Evolutionary conservation across 1,140 invertebrate species (phyloP).

Genomic region (Euglossa dilemma): DNA sequence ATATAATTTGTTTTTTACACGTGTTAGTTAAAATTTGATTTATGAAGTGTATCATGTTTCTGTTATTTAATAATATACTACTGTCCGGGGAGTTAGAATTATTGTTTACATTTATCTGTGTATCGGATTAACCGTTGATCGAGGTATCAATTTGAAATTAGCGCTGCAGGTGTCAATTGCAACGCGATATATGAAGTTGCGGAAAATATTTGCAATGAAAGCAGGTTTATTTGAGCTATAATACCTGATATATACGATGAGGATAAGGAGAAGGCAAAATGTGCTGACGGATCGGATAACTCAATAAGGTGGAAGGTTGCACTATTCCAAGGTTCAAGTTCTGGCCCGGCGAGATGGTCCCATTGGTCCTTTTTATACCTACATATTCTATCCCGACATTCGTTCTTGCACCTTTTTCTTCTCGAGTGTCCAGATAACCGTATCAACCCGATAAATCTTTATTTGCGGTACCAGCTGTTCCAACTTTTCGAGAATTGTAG

Average conservation of each 20-base stretch:
- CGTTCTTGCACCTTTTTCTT: background rate
- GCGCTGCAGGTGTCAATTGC: too few species aligned
- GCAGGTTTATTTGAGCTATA: background rate
- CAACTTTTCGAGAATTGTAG: constrained; percentile 11
- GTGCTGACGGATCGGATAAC: constrained; percentile 13
- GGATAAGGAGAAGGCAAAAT: background rate
- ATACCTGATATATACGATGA: background rate
- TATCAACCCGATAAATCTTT: constrained; percentile 23
- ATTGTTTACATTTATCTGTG: too few species aligned
- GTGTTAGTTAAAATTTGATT: too few species aligned
- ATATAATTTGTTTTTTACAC: too few species aligned
- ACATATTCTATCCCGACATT: constrained; percentile 7
- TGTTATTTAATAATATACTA: too few species aligned
- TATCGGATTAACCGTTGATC: too few species aligned
- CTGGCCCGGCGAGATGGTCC: background rate
- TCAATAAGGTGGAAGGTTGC: background rate
- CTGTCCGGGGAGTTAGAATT: too few species aligned
- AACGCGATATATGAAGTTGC: too few species aligned
- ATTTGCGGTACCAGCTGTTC: constrained; percentile 10
- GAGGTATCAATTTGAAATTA: too few species aligned
- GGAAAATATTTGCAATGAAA: background rate
- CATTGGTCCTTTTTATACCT: background rate
- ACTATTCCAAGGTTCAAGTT: background rate
- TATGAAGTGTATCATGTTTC: too few species aligned
- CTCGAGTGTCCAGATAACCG: background rate